Evolutionary conservation across 2,888 invertebrate species (phyloP).

Genomic region (Scrobipalpa costella): DNA sequence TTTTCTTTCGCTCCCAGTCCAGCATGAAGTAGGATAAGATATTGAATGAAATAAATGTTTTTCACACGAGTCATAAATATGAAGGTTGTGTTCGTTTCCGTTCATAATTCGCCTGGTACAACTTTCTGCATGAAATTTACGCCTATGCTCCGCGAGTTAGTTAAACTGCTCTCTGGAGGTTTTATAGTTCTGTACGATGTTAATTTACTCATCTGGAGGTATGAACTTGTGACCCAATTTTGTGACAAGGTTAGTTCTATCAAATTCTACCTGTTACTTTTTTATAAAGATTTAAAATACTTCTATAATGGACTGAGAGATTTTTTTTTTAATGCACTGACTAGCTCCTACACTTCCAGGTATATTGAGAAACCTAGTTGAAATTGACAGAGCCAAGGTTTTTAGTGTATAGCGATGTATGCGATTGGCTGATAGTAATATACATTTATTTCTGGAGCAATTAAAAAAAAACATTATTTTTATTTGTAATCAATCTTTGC

Average conservation of each 20-base stretch:
- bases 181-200: background rate
- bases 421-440: too few relatives aligned
- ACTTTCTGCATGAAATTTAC: conserved; percentile 2
- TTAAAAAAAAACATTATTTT: too few relatives aligned
- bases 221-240: conserved; percentile 12
- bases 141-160: conserved; percentile 1
- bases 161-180: conserved; percentile 13
- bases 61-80: background rate
- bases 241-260: background rate
- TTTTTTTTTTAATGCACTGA: too few relatives aligned
- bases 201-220: conserved; percentile 10
- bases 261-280: background rate
- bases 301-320: too few relatives aligned
- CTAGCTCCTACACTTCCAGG: too few relatives aligned
- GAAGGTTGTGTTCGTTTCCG: background rate
- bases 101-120: background rate
- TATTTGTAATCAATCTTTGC: too few relatives aligned
- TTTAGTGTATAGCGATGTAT: too few relatives aligned
- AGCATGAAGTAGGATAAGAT: too few relatives aligned
- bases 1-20: too few relatives aligned
- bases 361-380: too few relatives aligned
- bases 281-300: background rate
- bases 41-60: background rate
- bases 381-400: too few relatives aligned
- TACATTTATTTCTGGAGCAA: too few relatives aligned